Conservation (phyloP, 1,140 invertebrate genomes). For the Tribolium castaneum region DNA sequence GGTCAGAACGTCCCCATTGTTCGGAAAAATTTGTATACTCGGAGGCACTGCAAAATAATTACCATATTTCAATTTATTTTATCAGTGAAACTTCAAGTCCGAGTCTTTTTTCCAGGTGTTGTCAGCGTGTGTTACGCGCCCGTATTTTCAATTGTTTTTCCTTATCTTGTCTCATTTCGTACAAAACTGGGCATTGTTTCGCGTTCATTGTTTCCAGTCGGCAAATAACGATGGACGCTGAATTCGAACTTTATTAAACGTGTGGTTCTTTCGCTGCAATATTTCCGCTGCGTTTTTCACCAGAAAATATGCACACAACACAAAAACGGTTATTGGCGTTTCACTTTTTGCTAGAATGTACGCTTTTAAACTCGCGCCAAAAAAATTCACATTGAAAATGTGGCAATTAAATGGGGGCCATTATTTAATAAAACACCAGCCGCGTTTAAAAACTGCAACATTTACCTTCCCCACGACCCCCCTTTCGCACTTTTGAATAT, state of each 20-base stretch:
- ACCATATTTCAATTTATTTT: background rate
- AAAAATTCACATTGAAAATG: no score
- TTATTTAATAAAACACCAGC: no score
- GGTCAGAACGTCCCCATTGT: conserved; percentile 57
- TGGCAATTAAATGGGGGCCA: no score
- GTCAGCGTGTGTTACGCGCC: background rate
- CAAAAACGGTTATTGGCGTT: no score
- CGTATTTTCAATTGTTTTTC: background rate
- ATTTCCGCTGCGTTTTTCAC: background rate
- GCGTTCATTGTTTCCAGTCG: background rate
- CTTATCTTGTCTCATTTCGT: background rate
- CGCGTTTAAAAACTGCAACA: no score
- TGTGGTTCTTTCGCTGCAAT: background rate
- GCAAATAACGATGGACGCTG: background rate
- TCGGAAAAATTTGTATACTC: conserved; percentile 60
- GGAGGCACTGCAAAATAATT: conserved; percentile 62
- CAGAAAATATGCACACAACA: background rate
- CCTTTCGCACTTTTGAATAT: no score
- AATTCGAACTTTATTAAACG: background rate
- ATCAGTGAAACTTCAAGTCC: background rate
- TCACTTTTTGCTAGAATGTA: no score
- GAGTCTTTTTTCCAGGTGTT: background rate
- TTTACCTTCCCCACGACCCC: no score
- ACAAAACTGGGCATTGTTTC: background rate
- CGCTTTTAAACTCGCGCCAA: no score